These are phyloP conservation scores for Chromobotia macracanthus DNA, from an alignment of 2,797 vertebrate species.

Conservation along the genomic window DNA sequence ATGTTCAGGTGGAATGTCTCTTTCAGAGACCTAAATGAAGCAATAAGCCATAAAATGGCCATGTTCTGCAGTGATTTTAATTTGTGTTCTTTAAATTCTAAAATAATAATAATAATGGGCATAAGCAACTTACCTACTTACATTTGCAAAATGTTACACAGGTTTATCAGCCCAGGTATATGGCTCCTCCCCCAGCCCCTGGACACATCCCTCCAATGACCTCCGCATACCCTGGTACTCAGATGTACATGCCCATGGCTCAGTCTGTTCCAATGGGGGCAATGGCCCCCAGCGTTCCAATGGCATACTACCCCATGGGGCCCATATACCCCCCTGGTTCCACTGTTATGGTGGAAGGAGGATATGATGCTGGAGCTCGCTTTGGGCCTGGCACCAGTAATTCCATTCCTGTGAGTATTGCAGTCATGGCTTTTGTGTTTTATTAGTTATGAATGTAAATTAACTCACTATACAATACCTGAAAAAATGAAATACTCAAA, in stretches of 20 bases:
- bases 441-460: no score
- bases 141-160: constrained; percentile 56
- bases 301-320: constrained; percentile 93
- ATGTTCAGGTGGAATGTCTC: not conserved
- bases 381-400: constrained; percentile 82
- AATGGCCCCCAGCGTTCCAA: constrained; percentile 87
- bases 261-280: constrained; percentile 85
- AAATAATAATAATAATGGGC: not conserved
- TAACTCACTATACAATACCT: no score
- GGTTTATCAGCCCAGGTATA: constrained; percentile 95
- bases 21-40: not conserved
- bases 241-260: constrained; percentile 90
- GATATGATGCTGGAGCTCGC: constrained; percentile 89
- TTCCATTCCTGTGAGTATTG: constrained; percentile 88
- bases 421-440: not conserved
- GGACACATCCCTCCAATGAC: constrained; percentile 89
- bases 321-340: constrained; percentile 88
- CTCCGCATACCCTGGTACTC: constrained; percentile 86
- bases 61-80: no score
- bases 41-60: not conserved
- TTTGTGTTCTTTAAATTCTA: not conserved
- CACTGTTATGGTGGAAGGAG: constrained; percentile 87
- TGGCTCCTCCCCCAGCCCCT: constrained; percentile 85
- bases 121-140: not conserved
- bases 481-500: no score